Base-by-base conservation (phyloP, 2,888 invertebrate genomes). In the Pollenia angustigena region DNA sequence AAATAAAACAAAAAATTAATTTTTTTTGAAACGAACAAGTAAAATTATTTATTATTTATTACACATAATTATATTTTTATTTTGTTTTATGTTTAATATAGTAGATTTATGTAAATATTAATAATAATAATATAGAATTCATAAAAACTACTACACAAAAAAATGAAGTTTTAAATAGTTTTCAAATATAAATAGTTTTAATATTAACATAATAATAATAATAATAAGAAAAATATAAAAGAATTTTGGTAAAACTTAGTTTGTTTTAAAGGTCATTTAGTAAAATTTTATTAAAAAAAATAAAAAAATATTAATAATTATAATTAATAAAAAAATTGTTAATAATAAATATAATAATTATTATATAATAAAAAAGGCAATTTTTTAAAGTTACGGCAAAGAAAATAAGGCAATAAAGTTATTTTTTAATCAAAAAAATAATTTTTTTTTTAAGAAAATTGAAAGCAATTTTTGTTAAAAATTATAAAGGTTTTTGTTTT, bases 11-110 rank as follows among this genome's bases (percentile, higher is more conserved):
- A 88, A 78, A 60, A 56, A 76, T 32, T 32, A 72, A 66, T 68
- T 46, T 79, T 83, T 87, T 87, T 87, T 85, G 69, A 88, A 89
- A 89, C 88, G 88, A 89, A 89, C 89, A 88, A 88, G 88, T 88
- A 83, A 88, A 87, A 83, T 88, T 88, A 88, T 88, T 88, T 88
- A 87, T 89, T 89, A 87, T 86, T 88, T 88, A 88, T 85, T 88
- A 89, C 85, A 87, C 74, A 88, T 87, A 88, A 87, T 84, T 84
- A 74, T 74, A 40, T 72, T 75, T 81, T 84, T 48, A 76, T 80
- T 83, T 80, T 44, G 42, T 50, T 79, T 80, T 23, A 60, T 52
- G n/a, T 80, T 64, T 62, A 68, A 69, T 64, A 79, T 66, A 66
- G 4, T 64, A 52, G 40, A 23, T 60, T 42, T 71, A 81, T 48